Percentiles rank a stretch among this genome's conserved stretches.
Conservation (phyloP, 2,797 vertebrate genomes). For the Sebastes trivittatus region DNA sequence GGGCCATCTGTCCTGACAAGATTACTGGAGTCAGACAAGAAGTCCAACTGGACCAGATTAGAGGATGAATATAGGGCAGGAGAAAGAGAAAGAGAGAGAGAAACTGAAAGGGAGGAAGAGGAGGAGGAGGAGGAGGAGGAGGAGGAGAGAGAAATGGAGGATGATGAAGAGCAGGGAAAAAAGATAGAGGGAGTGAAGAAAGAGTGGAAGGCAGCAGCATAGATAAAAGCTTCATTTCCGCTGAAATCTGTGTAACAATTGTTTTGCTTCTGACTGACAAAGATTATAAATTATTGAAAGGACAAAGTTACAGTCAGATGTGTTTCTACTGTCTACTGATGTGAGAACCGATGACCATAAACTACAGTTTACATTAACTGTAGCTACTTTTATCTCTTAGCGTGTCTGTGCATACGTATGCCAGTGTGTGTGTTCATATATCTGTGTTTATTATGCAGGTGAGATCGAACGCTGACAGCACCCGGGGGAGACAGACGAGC, state of each 20-base stretch:
- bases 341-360: not conserved
- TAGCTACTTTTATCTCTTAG: not conserved
- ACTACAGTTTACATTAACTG: not conserved
- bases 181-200: not conserved
- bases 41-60: constrained; percentile 78
- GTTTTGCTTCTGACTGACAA: not conserved
- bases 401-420: not conserved
- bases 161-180: constrained; percentile 4
- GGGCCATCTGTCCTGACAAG: constrained; percentile 85
- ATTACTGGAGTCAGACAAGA: constrained; percentile 84
- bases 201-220: not conserved
- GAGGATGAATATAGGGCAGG: constrained; percentile 73
- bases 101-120: not conserved
- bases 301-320: not conserved
- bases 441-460: constrained; percentile 55
- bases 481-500: constrained; percentile 47
- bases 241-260: not conserved
- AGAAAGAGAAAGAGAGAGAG: constrained; percentile 44
- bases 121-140: not conserved
- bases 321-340: too few species aligned
- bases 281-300: not conserved
- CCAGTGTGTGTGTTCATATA: not conserved
- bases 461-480: constrained; percentile 45
- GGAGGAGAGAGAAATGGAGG: not conserved
- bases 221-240: not conserved